Base-by-base conservation (phyloP, 2,888 invertebrate species). In the Eristalis pertinax region DNA sequence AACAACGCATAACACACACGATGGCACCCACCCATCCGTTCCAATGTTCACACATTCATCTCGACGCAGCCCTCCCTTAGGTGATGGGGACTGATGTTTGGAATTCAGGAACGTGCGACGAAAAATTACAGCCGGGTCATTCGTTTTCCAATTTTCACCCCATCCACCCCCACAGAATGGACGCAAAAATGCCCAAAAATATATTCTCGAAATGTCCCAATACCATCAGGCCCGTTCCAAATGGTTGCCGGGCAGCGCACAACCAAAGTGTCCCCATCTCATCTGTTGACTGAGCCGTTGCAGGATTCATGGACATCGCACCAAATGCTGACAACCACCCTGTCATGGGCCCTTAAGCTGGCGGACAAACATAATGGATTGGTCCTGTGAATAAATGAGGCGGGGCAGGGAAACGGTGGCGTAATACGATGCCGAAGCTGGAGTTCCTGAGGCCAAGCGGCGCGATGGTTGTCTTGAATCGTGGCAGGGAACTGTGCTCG, bases 291-390 rank as follows among this genome's bases (percentile, higher is more conserved):
- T 85, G 68, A 76, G 56, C 76, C 73, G 56, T 73, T 85, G 38
- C 73, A 68, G 77, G 73, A 85, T 85, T 81, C 82, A 82, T 77
- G 73, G 69, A 81, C 64, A 77, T 69, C 72, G 68, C 50, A 73
- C 32, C 35, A 69, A 77, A 69, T 77, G 85, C 69, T 77, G 85
- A 85, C 82, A 85, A 62, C 68, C 69, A 85, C 60, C 76, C 82
- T 29, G 69, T 64, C 72, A 81, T 60, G 63, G 81, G 76, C 85
- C 73, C 62, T 75, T 77, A 81, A 82, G 68, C 82, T 73, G 68
- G 68, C 56, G 73, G 85, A 77, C 81, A 73, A 84, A 72, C 76
- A 77, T 82, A 85, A 85, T 85, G 85, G 85, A 85, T 85, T 85
- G 82, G 73, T 82, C 68, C 73, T 50, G 77, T 81, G 67, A 85